phyloP scores from a whole-genome alignment of 2,888 invertebrate species.

The Orchesella flavescens region DNA sequence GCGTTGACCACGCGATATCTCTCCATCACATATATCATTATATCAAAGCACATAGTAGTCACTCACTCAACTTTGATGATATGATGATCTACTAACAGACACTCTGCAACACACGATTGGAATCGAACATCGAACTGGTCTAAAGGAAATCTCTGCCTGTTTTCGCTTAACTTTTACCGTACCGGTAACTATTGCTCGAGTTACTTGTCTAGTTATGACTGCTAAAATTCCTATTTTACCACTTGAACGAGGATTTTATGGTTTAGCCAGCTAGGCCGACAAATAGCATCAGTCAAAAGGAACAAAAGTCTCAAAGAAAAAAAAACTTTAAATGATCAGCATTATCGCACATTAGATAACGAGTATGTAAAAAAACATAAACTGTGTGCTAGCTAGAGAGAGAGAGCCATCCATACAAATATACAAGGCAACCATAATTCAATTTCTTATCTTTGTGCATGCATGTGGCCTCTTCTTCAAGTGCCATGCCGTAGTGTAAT shows the following conservation, averaged over 20 bases:
- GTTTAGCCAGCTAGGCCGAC: neutral
- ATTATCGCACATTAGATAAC: conserved; percentile 3
- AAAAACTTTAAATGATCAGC: conserved; percentile 10
- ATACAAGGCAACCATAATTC: too few species aligned
- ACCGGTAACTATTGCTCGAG: too few species aligned
- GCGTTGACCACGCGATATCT: conserved; percentile 12
- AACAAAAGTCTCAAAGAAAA: neutral
- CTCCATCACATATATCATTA: neutral
- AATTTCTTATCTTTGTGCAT: neutral
- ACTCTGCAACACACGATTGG: too few species aligned
- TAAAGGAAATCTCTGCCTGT: too few species aligned
- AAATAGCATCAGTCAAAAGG: neutral
- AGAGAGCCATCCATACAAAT: too few species aligned
- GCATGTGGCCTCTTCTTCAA: too few species aligned
- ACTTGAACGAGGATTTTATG: neutral
- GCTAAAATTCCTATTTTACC: neutral
- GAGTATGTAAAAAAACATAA: too few species aligned
- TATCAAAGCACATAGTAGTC: neutral
- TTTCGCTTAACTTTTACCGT: too few species aligned
- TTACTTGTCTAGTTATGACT: too few species aligned
- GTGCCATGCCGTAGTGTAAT: too few species aligned
- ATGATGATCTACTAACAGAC: neutral
- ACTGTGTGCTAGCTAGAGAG: too few species aligned
- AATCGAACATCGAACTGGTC: too few species aligned
- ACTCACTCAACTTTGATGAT: conserved; percentile 15